Evolutionary conservation across 1,140 invertebrate genomes (phyloP), one percentile per base, ranked within the genome.

Genomic region (Musca vetustissima): DNA sequence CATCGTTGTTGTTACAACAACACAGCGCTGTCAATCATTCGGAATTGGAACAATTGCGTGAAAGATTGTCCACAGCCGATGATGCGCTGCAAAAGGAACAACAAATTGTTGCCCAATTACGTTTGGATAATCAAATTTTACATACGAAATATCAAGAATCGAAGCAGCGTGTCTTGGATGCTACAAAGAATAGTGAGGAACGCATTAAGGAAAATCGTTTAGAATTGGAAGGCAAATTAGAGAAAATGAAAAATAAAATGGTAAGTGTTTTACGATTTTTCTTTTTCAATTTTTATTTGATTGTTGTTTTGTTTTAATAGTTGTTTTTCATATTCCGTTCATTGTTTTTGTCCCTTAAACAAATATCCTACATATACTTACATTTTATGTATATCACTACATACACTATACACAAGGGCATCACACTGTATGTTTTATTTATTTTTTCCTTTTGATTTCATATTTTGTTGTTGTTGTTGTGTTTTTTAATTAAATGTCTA

Each of bases 171-270:
- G 47, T 67, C 4, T n/a, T 65, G 11, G 75, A 77, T 0, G 75
- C 81, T 52, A 69, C 69, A 0, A 49, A 22, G 1, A 66, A 32
- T 1, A 70, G 69, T 43, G 76, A 83, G 13, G 73, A 80, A 19
- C 76, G 80, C 50, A 76, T 87, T 0, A 83, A 84, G 75, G 86
- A 88, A 65, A 83, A 89, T 15, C 82, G 87, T 17, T 82, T 84
- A 8, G 87, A 89, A 72, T 88, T 89, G 78, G 88, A 89, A 73
- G 86, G 86, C 67, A 90, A 90, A 80, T 79, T 90, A 71, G 87
- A 87, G 69, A 85, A 87, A 77, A 89, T 90, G 87, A 90, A 89
- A 74, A 83, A 84, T 9, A 89, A 88, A 87, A 89, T 90, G 87
- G 88, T 89, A 83, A 85, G 87, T 87, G n/a, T n/a, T n/a, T n/a